Base-by-base conservation (phyloP, 2,888 invertebrate species). In the Marronus borbonicus region DNA sequence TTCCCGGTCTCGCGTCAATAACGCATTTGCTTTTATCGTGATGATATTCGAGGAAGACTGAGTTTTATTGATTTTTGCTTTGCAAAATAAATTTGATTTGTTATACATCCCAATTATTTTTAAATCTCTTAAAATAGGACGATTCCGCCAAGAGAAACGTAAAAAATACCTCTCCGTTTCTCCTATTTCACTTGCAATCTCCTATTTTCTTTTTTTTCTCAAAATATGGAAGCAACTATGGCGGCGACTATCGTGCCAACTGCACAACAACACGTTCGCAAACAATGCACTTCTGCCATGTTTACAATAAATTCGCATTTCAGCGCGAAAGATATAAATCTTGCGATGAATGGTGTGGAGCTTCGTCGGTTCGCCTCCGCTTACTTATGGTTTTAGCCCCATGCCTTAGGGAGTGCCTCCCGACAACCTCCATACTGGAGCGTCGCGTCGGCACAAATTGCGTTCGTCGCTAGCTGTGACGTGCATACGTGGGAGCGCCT, bases 221-320 rank as follows among this genome's bases (percentile, higher is more conserved):
- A 8, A 44, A 44, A 44, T 44, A 44, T 44, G 8, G 44, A 44
- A 36, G 31, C 5, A 36, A 12, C 12, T 44, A 12, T 12, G 12
- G 12, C 44, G 44, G 1, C 44, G 44, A 0, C 44, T 44, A 44
- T 44, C 8, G 8, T 12, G 2, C 44, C 44, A 39, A 44, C 44
- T 44, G 44, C 12, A 44, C 44, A 44, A 55, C 39, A 58, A 58
- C 20, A 58, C 55, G 14, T 58, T 58, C 55, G 20, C 65, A 66
- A 39, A 66, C 65, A 66, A 66, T 66, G 39, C 65, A 39, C 39
- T 66, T 58, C 20, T 58, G 55, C 20, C 24, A 39, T 20, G 65
- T 66, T 66, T 39, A 44, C 39, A 66, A 66, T 66, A 66, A 66
- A 66, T 66, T 66, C 65, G 65, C 65, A 8, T 66, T 66, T 66